These are phyloP conservation scores for Alethe castanea DNA, from an alignment of 2,113 vertebrate species.

Conservation along the genomic window DNA sequence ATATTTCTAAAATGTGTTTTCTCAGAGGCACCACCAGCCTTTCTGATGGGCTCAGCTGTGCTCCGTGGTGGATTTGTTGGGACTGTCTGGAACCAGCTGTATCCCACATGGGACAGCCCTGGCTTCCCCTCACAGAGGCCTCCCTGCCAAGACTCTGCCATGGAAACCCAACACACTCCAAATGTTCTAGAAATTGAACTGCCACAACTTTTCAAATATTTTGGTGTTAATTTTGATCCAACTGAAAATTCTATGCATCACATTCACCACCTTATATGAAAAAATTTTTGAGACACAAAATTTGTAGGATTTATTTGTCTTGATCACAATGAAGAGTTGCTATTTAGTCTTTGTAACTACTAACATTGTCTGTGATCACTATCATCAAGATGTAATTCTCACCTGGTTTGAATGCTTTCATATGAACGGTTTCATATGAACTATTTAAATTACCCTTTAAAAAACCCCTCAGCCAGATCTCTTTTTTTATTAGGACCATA, in stretches of 20 bases:
- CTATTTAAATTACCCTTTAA: background rate
- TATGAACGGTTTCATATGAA: background rate
- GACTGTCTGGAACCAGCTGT: background rate
- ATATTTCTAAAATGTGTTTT: background rate
- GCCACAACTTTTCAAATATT: background rate
- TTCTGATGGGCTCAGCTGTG: background rate
- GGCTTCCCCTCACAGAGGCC: background rate
- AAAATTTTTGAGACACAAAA: background rate
- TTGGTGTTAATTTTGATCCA: background rate
- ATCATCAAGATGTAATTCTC: background rate
- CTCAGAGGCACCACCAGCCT: background rate
- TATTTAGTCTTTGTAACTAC: background rate
- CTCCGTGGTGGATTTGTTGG: background rate
- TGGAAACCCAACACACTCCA: background rate
- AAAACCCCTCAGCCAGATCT: background rate
- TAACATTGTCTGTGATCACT: background rate
- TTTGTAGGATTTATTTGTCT: background rate
- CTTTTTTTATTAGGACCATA: background rate
- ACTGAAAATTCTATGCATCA: background rate
- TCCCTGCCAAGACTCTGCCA: background rate
- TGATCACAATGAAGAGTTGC: background rate
- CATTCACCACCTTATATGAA: background rate
- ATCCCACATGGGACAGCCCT: fast-evolving
- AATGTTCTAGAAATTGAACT: background rate
- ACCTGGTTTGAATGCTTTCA: background rate